phyloP scores from a whole-genome alignment of 1,140 invertebrate species.

The Zophobas morio region DNA sequence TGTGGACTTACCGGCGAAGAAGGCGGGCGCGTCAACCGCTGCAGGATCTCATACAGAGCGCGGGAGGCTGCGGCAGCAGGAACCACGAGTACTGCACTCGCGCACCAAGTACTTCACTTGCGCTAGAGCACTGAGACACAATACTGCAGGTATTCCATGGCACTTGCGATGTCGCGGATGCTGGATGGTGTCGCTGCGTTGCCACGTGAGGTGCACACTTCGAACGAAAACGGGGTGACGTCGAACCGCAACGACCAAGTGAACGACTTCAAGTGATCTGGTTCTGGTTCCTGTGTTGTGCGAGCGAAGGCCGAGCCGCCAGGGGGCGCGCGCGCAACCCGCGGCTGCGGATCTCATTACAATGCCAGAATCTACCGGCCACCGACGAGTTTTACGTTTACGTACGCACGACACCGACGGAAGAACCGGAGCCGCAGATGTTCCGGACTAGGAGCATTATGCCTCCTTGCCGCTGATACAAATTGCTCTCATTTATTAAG shows the following conservation, averaged over 20 bases:
- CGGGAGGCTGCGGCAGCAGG: slow-evolving; percentile 4
- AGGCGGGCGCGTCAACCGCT: slow-evolving; percentile 46
- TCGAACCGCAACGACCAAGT: slow-evolving; percentile 38
- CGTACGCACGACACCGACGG: not conserved
- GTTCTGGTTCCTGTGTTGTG: slow-evolving; percentile 47
- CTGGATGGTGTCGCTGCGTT: slow-evolving; percentile 25
- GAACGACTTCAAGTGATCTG: slow-evolving; percentile 52
- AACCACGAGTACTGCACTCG: not conserved
- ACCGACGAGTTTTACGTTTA: slow-evolving; percentile 14
- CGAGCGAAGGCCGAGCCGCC: slow-evolving; percentile 23
- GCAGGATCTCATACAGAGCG: slow-evolving; percentile 46
- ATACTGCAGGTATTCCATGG: slow-evolving; percentile 32
- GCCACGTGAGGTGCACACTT: slow-evolving; percentile 34
- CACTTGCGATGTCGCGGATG: slow-evolving; percentile 3
- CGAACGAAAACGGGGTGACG: slow-evolving; percentile 16
- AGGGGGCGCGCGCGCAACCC: slow-evolving; percentile 39
- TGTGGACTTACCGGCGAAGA: slow-evolving; percentile 44
- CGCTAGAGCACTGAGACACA: slow-evolving; percentile 29
- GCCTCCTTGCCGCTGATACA: slow-evolving; percentile 1
- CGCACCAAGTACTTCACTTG: slow-evolving; percentile 23
- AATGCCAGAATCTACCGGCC: slow-evolving; percentile 19
- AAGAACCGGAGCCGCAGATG: slow-evolving; percentile 22
- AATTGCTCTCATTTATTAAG: slow-evolving; percentile 18
- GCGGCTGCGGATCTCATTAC: slow-evolving; percentile 45
- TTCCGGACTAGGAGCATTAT: slow-evolving; percentile 11